Conservation (phyloP, 2,888 invertebrate genomes). For the Acleris laterana region DNA sequence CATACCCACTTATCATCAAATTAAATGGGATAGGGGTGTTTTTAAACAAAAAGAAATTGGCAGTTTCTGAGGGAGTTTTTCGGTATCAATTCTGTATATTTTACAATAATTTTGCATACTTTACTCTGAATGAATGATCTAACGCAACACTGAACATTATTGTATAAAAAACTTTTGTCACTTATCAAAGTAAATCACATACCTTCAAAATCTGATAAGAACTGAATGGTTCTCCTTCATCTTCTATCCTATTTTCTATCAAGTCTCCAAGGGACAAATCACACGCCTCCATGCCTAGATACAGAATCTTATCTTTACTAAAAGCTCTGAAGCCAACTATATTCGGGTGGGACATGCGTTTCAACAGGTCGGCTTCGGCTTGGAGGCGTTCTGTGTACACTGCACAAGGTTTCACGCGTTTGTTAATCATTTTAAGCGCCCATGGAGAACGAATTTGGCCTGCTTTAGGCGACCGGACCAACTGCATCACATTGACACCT, state of each 20-base stretch:
- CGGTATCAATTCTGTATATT: too few relatives aligned
- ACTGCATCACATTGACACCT: slow-evolving; percentile 91
- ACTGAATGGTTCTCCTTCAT: slow-evolving; percentile 84
- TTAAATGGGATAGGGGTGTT: too few relatives aligned
- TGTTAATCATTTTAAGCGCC: slow-evolving; percentile 91
- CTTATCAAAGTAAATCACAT: slow-evolving; percentile 15
- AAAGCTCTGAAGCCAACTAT: slow-evolving; percentile 90
- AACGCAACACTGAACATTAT: too few relatives aligned
- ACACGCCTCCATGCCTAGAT: slow-evolving; percentile 92
- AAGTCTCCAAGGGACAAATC: slow-evolving; percentile 88
- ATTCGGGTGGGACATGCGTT: slow-evolving; percentile 90
- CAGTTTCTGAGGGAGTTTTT: too few relatives aligned
- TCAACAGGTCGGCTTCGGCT: slow-evolving; percentile 89
- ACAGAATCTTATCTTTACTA: slow-evolving; percentile 81
- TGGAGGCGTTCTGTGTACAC: slow-evolving; percentile 84
- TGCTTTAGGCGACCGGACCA: slow-evolving; percentile 88
- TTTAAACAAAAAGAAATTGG: too few relatives aligned
- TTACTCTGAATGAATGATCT: too few relatives aligned
- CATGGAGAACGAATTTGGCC: slow-evolving; percentile 91
- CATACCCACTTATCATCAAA: too few relatives aligned
- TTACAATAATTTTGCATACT: too few relatives aligned
- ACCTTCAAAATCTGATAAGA: slow-evolving; percentile 86
- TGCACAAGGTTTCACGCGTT: slow-evolving; percentile 70
- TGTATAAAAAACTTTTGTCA: neutral
- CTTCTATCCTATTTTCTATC: slow-evolving; percentile 87